phyloP scores from a whole-genome alignment of 2,113 vertebrate genomes.

The Rattus norvegicus region GRCr8 NC_086027.1:107846501-107847000 shows the following conservation, averaged over 20 bases:
- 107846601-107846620: not conserved
- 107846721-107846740: not conserved
- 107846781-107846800: too few relatives aligned
- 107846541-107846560: not conserved
- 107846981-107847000: too few relatives aligned
- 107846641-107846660: not conserved
- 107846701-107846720: not conserved
- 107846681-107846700: not conserved
- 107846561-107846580: not conserved
- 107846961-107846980: too few relatives aligned
- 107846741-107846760: not conserved
- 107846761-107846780: too few relatives aligned
- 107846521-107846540: not conserved
- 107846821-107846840: not conserved
- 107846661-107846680: not conserved
- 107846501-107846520: not conserved
- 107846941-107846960: too few relatives aligned
- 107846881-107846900: not conserved
- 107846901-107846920: not conserved
- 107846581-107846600: not conserved
- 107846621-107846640: not conserved
- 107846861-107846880: too few relatives aligned
- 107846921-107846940: not conserved
- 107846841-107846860: too few relatives aligned
- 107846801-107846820: too few relatives aligned